Percentiles rank a stretch among this genome's conserved stretches.
These are phyloP conservation scores for Oreochromis niloticus DNA, from an alignment of 2,113 vertebrate genomes.

Conservation along the genomic window DNA sequence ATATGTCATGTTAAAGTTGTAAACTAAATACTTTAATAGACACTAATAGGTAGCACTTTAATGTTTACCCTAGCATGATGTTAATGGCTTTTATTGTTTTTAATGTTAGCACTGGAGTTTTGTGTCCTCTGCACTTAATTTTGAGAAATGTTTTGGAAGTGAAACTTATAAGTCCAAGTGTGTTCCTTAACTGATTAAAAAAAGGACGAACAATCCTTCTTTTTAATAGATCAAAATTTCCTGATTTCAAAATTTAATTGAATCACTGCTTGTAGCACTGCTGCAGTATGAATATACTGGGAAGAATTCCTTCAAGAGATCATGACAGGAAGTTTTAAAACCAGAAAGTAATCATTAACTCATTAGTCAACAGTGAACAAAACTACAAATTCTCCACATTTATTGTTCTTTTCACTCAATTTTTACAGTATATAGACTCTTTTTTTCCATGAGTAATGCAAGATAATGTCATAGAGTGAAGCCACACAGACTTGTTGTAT, in stretches of 20 bases:
- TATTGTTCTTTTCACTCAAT: not conserved
- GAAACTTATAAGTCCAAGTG: not conserved
- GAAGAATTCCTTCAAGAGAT: not conserved
- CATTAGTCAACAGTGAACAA: not conserved
- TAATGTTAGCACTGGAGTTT: not conserved
- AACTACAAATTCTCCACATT: not conserved
- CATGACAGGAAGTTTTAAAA: slow-evolving; percentile 11
- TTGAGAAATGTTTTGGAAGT: not conserved
- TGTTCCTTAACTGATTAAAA: not conserved
- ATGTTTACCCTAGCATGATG: not conserved
- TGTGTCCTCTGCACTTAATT: not conserved
- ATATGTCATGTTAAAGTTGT: not conserved
- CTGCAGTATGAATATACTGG: not conserved
- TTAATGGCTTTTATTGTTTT: not conserved
- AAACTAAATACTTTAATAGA: not conserved
- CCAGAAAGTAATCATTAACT: not conserved
- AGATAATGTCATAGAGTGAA: not conserved
- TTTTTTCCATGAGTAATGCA: not conserved
- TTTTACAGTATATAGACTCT: not conserved
- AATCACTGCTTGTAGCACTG: not conserved
- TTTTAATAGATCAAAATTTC: not conserved
- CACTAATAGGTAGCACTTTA: not conserved
- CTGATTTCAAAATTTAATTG: not conserved
- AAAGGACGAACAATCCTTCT: not conserved
- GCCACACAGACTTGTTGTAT: not conserved